Percentiles rank a stretch among this genome's conserved stretches.
Conservation (phyloP, 2,113 vertebrate genomes). For the Syngnathus floridae region DNA sequence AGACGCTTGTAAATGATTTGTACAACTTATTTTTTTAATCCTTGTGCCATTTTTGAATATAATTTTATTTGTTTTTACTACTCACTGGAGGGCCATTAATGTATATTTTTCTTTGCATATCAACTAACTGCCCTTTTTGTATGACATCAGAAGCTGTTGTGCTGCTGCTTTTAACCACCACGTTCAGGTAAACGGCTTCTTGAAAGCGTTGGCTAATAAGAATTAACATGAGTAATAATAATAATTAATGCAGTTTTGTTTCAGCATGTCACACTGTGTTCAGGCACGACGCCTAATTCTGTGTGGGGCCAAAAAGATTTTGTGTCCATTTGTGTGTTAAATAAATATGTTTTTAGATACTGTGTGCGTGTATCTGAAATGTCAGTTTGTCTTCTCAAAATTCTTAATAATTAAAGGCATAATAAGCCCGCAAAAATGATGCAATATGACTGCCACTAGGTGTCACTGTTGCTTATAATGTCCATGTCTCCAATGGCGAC, state of each 20-base stretch:
- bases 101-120: conserved; percentile 17
- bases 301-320: conserved; percentile 30
- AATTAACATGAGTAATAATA: conserved; percentile 30
- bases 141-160: conserved; percentile 16
- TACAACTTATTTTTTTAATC: conserved; percentile 37
- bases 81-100: conserved; percentile 30
- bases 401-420: not conserved
- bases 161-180: conserved; percentile 36
- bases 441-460: conserved; percentile 18
- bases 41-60: conserved; percentile 50
- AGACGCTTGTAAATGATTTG: conserved; percentile 58
- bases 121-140: conserved; percentile 24
- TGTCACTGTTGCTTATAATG: conserved; percentile 6
- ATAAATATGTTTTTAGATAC: conserved; percentile 60
- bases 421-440: not conserved
- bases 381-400: not conserved
- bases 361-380: not conserved
- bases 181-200: conserved; percentile 32
- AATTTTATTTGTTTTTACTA: conserved; percentile 43
- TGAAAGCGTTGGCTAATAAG: conserved; percentile 11
- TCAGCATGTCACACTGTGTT: conserved; percentile 64
- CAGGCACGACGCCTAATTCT: conserved; percentile 57
- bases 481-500: conserved; percentile 62
- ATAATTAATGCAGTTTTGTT: conserved; percentile 26
- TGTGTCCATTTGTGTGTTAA: conserved; percentile 46